phyloP scores from a whole-genome alignment of 2,797 vertebrate species.

The Miichthys miiuy region DNA sequence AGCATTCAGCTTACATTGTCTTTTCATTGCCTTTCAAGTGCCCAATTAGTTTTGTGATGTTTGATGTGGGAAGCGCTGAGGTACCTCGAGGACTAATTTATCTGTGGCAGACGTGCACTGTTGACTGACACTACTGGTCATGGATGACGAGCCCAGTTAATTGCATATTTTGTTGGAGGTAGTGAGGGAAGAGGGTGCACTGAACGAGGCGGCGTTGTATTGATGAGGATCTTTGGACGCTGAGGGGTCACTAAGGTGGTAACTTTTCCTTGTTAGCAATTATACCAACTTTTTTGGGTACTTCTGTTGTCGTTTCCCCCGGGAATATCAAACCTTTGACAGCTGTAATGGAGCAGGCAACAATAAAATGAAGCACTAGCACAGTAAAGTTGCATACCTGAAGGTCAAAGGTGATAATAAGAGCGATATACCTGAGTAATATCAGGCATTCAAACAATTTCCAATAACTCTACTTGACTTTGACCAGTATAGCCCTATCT shows the following conservation, averaged over 20 bases:
- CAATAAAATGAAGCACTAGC: neutral
- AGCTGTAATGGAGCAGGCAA: neutral
- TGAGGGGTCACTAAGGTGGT: neutral
- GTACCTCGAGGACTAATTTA: conserved; percentile 55
- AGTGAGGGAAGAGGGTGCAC: neutral
- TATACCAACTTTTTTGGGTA: neutral
- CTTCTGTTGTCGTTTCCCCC: neutral
- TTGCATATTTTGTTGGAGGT: conserved; percentile 47
- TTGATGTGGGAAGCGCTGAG: conserved; percentile 35
- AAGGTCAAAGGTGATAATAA: neutral
- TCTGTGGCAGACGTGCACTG: conserved; percentile 46
- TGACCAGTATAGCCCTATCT: neutral
- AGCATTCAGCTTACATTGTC: conserved; percentile 41
- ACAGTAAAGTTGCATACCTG: neutral
- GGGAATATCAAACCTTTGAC: neutral
- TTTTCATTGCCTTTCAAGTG: conserved; percentile 51
- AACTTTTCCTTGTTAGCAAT: neutral
- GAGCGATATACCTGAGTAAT: neutral
- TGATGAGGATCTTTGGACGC: neutral
- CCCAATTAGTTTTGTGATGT: conserved; percentile 58
- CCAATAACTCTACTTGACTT: neutral
- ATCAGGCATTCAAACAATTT: neutral
- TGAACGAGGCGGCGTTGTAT: neutral
- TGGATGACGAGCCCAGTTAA: conserved; percentile 54
- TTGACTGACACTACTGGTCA: conserved; percentile 46